Evolutionary conservation across 1,140 invertebrate genomes (phyloP).

Genomic region (Nephotettix cincticeps): DNA sequence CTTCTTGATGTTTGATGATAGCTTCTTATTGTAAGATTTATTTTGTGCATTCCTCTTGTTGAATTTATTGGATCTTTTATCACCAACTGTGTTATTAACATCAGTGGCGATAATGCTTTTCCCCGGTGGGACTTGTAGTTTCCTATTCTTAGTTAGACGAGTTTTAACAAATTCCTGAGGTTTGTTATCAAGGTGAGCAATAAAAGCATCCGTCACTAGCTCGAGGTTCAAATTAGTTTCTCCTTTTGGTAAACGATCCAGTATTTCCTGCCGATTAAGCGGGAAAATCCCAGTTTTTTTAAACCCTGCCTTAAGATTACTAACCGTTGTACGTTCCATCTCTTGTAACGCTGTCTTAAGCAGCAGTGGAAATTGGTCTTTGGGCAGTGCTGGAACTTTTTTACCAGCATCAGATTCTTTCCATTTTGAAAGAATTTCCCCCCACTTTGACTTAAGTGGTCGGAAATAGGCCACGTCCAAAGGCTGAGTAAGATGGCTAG

Average conservation of each 20-base stretch:
- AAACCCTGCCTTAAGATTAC: background rate
- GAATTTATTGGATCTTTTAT: too few relatives aligned
- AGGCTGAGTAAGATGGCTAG: slow-evolving; percentile 47
- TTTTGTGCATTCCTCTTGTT: too few relatives aligned
- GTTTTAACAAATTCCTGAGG: too few relatives aligned
- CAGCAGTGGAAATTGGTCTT: background rate
- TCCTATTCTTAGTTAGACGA: too few relatives aligned
- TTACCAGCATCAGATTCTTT: slow-evolving; percentile 23
- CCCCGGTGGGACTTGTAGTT: too few relatives aligned
- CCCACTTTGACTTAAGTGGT: slow-evolving; percentile 45
- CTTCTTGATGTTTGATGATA: too few relatives aligned
- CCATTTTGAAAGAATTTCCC: slow-evolving; percentile 41
- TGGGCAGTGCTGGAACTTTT: background rate
- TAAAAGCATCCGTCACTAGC: too few relatives aligned
- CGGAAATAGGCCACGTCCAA: slow-evolving; percentile 46
- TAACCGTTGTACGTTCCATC: background rate
- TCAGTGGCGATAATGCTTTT: too few relatives aligned
- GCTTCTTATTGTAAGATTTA: too few relatives aligned
- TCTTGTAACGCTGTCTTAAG: background rate
- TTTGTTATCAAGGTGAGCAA: too few relatives aligned
- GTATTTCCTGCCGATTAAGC: background rate
- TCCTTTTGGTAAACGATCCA: background rate
- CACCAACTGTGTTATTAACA: too few relatives aligned
- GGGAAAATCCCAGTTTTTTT: background rate
- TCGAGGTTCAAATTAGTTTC: too few relatives aligned